Evolutionary conservation across 2,113 vertebrate species (phyloP), one percentile per base, ranked within the genome.

Genomic region (Sinocyclocheilus maitianheensis): DNA sequence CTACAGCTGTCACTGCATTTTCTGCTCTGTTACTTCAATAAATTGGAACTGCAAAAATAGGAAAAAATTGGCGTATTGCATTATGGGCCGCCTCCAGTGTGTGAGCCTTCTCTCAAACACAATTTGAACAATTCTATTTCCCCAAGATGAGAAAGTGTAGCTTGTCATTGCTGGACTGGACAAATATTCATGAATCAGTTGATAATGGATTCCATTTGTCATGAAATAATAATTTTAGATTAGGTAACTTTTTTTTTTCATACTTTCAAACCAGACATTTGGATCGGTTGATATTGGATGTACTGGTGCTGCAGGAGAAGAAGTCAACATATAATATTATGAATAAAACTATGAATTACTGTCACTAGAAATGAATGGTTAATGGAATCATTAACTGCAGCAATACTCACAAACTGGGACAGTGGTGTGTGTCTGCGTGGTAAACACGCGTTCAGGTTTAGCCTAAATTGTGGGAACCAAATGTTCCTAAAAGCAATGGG

Each of bases 21-120:
- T 98, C 96, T 98, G 97, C 97, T 98, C 97, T 96, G 97, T 98
- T 99, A 99, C 97, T 98, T 96, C 97, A 96, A 98, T 98, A 98
- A 98, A 98, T 99, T 98, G 96, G 97, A 98, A 97, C 93, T 96
- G 94, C 90, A 46, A 95, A 83, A 81, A 55, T 48, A 58, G 80
- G 83, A 55, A 81, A 96, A 96, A 97, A 97, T 92, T 95, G 94
- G 96, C 97, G 97, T 96, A 96, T 97, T 93, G 94, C 95, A 94
- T 96, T 96, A 96, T 96, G 95, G 93, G 95, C 95, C 94, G 93
- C 95, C 94, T 89, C 91, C 96, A 94, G 95, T 95, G 94, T 95
- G 94, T 92, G 94, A 62, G 77, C 94, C 93, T 95, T 96, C 95
- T 95, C 93, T 95, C 95, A 97, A 98, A 97, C 96, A 96, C 96